phyloP scores from a whole-genome alignment of 2,113 vertebrate genomes.

The Corvus cornix region DNA sequence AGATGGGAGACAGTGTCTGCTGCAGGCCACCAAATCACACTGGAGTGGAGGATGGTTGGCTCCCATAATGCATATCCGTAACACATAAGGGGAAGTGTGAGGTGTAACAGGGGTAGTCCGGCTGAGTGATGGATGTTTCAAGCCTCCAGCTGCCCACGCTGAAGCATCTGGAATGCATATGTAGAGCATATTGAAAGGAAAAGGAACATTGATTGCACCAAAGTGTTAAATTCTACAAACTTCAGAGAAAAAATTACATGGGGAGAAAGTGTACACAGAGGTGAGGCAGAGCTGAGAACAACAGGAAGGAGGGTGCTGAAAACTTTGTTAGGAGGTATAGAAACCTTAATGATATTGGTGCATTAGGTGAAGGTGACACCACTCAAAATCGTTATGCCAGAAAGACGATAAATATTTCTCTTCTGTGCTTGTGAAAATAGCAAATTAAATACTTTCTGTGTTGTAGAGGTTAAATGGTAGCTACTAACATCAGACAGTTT shows the following conservation, averaged over 20 bases:
- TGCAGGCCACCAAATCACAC: background rate
- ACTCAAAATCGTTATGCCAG: background rate
- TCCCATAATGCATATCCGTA: background rate
- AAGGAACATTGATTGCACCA: background rate
- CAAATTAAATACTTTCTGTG: background rate
- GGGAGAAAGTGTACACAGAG: background rate
- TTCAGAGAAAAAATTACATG: background rate
- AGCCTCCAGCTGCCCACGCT: background rate
- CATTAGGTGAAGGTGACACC: background rate
- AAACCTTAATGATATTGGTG: background rate
- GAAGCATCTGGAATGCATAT: background rate
- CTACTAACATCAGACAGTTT: background rate
- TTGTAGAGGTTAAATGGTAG: background rate
- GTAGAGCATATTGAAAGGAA: background rate
- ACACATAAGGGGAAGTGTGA: background rate
- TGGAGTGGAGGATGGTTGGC: background rate
- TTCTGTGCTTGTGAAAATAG: background rate
- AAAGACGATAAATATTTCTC: background rate
- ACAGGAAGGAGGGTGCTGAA: background rate
- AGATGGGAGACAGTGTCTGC: background rate
- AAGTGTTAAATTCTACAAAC: background rate
- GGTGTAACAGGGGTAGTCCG: background rate
- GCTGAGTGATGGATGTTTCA: background rate
- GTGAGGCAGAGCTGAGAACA: background rate
- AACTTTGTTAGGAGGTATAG: background rate